phyloP scores from a whole-genome alignment of 2,113 vertebrate species.

The Sander lucioperca region DNA sequence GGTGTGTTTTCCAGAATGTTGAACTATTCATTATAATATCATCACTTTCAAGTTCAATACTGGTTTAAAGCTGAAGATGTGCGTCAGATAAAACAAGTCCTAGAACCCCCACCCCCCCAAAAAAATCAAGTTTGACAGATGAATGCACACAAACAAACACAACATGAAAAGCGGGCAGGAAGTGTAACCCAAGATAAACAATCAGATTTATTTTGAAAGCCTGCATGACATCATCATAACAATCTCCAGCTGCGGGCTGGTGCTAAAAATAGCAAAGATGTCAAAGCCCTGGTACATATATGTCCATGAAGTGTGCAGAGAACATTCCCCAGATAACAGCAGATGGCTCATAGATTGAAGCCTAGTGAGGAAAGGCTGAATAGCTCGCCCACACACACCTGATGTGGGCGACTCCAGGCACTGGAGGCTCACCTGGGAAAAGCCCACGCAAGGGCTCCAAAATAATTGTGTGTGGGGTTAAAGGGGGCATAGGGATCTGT shows the following conservation, averaged over 20 bases:
- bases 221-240: slow-evolving; percentile 76
- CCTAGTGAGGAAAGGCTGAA: slow-evolving; percentile 40
- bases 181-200: slow-evolving; percentile 74
- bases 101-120: too few species aligned
- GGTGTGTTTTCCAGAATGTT: background rate
- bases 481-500: slow-evolving; percentile 22
- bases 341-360: slow-evolving; percentile 75
- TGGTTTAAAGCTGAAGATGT: background rate
- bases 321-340: slow-evolving; percentile 80
- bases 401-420: background rate
- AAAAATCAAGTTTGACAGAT: slow-evolving; percentile 40
- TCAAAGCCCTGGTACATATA: slow-evolving; percentile 81
- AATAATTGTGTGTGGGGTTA: slow-evolving; percentile 8
- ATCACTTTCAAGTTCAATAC: background rate
- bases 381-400: slow-evolving; percentile 45
- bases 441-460: background rate
- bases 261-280: slow-evolving; percentile 81
- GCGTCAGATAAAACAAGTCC: slow-evolving; percentile 10
- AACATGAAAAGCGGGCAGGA: slow-evolving; percentile 55
- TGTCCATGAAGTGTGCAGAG: slow-evolving; percentile 80
- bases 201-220: slow-evolving; percentile 75
- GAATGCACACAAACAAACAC: slow-evolving; percentile 74
- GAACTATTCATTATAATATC: background rate
- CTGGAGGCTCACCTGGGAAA: slow-evolving; percentile 51
- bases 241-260: slow-evolving; percentile 54